Base-by-base conservation (phyloP, 1,140 invertebrate genomes). In the Hypothenemus hampei region DNA sequence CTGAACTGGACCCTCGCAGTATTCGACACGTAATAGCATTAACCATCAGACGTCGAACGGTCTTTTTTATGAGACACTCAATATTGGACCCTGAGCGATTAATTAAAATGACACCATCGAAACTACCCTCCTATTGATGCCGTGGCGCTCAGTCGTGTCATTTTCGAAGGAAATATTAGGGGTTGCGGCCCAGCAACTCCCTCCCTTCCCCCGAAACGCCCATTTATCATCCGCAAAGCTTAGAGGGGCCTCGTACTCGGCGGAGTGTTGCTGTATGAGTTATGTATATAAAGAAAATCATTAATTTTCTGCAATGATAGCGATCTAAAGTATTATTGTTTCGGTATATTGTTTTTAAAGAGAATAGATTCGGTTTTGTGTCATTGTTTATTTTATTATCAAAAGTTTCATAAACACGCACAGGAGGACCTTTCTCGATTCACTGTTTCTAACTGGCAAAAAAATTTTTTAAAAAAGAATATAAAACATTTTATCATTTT, bases 41-140 rank as follows among this genome's bases (percentile, higher is more conserved):
- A 45, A 45, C 43, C 23, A 45, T 45, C 43, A 45, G 31, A 45
- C 43, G 43, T 45, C 43, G 43, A 45, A 45, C 43, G 31, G n/a
- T n/a, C n/a, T 26, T 45, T 45, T 45, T 45, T 45, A 45, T 29
- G 13, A 29, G 22, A 45, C 22, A 45, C 43, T 45, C 43, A 45
- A 45, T 45, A 45, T 45, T 45, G 43, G 43, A 29, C 43, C 43
- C 43, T 45, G 11, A 45, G 43, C 43, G 43, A 45, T 45, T 45
- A 45, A 45, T 45, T 45, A 45, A 45, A 45, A 45, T 29, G 43
- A 45, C 43, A 43, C 40, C 20, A 11, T 22, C 11, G 40, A 43
- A 43, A 29, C 35, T 45, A 21, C n/a, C n/a, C 10, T 24, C 43
- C 43, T 24, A 45, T 45, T 45, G 43, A 45, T 29, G 31, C 23